phyloP scores from a whole-genome alignment of 2,888 invertebrate genomes.

The Rhimphoctona megacephalus region DNA sequence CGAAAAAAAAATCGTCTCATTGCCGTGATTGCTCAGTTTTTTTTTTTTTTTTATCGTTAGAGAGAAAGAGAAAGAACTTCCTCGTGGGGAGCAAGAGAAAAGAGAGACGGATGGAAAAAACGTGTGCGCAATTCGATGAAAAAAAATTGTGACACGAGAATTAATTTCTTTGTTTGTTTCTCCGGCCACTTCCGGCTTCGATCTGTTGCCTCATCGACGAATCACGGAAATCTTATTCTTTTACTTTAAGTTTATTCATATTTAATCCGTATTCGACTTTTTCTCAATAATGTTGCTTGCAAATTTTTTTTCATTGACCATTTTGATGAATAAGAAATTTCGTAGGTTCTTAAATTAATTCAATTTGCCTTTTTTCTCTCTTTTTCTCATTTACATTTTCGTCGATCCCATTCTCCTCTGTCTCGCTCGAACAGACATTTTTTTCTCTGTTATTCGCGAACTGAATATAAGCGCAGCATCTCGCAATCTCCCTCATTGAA shows the following conservation, averaged over 20 bases:
- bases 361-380: neutral
- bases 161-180: slow-evolving; percentile 30
- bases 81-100: neutral
- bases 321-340: slow-evolving; percentile 24
- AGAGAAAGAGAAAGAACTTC: neutral
- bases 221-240: slow-evolving; percentile 43
- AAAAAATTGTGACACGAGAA: slow-evolving; percentile 39
- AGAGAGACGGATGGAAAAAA: slow-evolving; percentile 18
- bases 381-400: slow-evolving; percentile 12
- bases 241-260: slow-evolving; percentile 11
- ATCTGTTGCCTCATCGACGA: slow-evolving; percentile 20
- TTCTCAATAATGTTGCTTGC: neutral
- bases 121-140: neutral
- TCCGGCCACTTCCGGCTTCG: slow-evolving; percentile 55
- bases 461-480: slow-evolving; percentile 42
- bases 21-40: slow-evolving; percentile 33
- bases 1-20: slow-evolving; percentile 30
- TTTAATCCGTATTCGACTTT: neutral
- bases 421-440: slow-evolving; percentile 30
- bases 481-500: slow-evolving; percentile 60
- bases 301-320: neutral
- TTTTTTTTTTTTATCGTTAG: slow-evolving; percentile 39
- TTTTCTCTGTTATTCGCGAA: slow-evolving; percentile 39
- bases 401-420: slow-evolving; percentile 32
- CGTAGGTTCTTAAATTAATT: slow-evolving; percentile 28